Conservation (phyloP, 2,797 vertebrate genomes). For the Mionectes olivaceus region DNA sequence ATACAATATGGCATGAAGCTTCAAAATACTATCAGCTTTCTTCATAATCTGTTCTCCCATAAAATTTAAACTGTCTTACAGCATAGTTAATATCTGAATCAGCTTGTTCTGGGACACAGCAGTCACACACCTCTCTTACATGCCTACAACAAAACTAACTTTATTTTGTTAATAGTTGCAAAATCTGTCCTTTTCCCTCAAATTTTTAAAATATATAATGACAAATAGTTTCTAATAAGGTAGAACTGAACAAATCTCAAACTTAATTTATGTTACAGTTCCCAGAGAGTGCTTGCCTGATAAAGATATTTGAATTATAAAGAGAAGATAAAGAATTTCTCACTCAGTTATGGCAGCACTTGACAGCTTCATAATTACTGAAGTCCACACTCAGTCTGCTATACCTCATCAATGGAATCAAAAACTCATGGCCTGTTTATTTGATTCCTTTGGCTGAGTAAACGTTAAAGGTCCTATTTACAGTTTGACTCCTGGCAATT, state of each 20-base stretch:
- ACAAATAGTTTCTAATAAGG: not conserved
- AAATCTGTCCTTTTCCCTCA: not conserved
- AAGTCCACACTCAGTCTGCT: not conserved
- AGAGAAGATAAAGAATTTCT: not conserved
- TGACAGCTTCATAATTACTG: not conserved
- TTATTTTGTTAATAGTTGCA: not conserved
- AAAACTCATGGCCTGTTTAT: not conserved
- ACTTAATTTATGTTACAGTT: not conserved
- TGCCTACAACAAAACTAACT: not conserved
- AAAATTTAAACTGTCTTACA: not conserved
- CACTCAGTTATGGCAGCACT: not conserved
- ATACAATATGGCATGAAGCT: rapidly evolving
- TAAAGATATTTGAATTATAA: not conserved
- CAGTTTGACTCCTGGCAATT: not conserved
- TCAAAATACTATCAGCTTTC: not conserved
- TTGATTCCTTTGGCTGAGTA: not conserved
- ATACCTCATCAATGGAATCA: not conserved
- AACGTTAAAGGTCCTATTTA: not conserved
- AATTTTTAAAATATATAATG: not conserved
- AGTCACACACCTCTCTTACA: not conserved
- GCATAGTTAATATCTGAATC: not conserved
- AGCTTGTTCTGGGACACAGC: not conserved
- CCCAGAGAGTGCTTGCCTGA: not conserved
- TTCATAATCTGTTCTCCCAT: not conserved
- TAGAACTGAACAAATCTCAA: not conserved